phyloP scores from a whole-genome alignment of 1,140 invertebrate species.

The Myzus persicae region DNA sequence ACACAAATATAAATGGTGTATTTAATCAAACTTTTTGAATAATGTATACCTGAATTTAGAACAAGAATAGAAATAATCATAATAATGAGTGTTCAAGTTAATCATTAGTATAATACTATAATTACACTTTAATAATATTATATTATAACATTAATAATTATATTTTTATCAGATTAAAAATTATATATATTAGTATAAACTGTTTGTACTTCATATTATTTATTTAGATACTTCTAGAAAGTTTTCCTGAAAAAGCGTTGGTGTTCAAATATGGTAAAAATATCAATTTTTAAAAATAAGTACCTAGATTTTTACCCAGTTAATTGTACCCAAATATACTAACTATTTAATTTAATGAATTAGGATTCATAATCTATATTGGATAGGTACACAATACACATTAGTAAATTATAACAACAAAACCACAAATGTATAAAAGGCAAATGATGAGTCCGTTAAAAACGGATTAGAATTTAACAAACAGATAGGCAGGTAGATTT shows the following conservation, averaged over 20 bases:
- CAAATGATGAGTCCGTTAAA: no score
- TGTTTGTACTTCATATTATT: background rate
- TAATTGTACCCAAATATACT: no score
- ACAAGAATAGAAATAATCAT: background rate
- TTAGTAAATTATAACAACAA: background rate
- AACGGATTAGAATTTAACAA: background rate
- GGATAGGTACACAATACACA: background rate
- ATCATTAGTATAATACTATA: slow-evolving; percentile 27
- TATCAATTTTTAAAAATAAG: background rate
- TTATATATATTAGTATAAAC: slow-evolving; percentile 24
- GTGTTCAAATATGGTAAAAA: background rate
- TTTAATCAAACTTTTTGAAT: background rate
- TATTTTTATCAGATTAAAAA: slow-evolving; percentile 18
- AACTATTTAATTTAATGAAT: background rate
- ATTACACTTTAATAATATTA: slow-evolving; percentile 18
- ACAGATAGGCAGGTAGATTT: background rate
- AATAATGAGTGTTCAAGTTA: slow-evolving; percentile 14
- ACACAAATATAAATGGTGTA: background rate
- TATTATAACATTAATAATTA: slow-evolving; percentile 24
- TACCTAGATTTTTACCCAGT: no score
- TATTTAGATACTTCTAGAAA: background rate
- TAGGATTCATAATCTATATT: background rate
- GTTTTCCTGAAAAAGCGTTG: no score
- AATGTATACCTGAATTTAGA: background rate
- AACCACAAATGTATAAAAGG: no score